These are phyloP conservation scores for Zalophus californianus DNA, from an alignment of 2,797 vertebrate genomes.

Conservation along the genomic window DNA sequence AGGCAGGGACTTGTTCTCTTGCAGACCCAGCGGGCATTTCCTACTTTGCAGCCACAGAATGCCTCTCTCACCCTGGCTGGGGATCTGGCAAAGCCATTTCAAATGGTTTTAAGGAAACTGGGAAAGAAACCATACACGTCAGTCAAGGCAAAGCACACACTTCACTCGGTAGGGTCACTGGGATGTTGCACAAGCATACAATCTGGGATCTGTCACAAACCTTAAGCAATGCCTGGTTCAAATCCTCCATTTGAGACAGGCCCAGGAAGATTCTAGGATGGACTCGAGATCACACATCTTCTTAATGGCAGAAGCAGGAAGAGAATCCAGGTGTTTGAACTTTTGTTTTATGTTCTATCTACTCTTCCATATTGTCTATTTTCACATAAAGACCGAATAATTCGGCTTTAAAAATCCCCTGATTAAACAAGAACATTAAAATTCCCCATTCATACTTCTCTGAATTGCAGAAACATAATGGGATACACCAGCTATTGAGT, in stretches of 20 bases:
- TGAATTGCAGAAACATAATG: background rate
- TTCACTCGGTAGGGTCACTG: background rate
- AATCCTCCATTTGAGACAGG: background rate
- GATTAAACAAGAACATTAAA: background rate
- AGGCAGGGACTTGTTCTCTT: background rate
- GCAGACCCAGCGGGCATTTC: background rate
- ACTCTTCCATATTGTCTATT: background rate
- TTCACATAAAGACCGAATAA: background rate
- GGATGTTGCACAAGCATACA: background rate
- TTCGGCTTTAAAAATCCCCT: background rate
- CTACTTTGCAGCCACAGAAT: background rate
- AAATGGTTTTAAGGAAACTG: constrained; percentile 10
- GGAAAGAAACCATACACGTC: background rate
- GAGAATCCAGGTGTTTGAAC: background rate
- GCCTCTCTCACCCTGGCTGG: background rate
- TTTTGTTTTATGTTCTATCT: background rate
- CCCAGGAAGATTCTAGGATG: background rate
- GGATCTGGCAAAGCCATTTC: constrained; percentile 13
- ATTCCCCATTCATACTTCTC: background rate
- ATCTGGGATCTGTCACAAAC: background rate
- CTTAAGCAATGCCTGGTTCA: background rate
- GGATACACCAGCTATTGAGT: background rate
- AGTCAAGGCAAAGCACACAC: constrained; percentile 10
- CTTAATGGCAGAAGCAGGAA: background rate
- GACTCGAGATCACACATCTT: background rate